Base-by-base conservation (phyloP, 2,888 invertebrate species). In the Lamellibrachia columna region DNA sequence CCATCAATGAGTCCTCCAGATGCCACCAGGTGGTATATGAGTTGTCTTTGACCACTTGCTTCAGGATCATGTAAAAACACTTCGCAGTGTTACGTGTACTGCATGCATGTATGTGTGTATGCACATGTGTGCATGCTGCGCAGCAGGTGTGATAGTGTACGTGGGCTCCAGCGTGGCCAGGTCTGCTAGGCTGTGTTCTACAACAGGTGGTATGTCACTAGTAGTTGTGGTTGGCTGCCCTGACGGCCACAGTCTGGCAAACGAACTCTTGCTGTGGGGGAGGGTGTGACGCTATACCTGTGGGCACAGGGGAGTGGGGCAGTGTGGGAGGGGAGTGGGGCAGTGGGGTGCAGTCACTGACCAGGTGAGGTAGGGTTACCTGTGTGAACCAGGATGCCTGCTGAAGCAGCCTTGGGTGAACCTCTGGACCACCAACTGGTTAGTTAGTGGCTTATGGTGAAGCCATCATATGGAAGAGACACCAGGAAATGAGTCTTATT, bases 351-450 rank as follows among this genome's bases (percentile, higher is more conserved):
- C 91, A 91, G 91, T n/a, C 91, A 28, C 91, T 91, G 91, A 91
- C 91, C 91, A 91, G 91, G 91, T 91, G 91, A 91, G 91, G 91
- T 91, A 91, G 40, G 91, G 91, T 91, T 91, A 91, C 91, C 91
- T 91, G 91, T 91, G 91, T 7, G 40, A 91, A 91, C 15, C 91
- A 91, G 91, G 91, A 91, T 91, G 91, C 91, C 28, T n/a, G 22
- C 91, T 91, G 91, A 22, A 91, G 91, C 91, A 91, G n/a, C 91
- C 91, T 91, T 28, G 22, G 91, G 91, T 22, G 40, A 6, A n/a
- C 52, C 91, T 15, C 90, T 22, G 11, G 11, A 90, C 90, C 90
- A 22, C 90, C 22, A 28, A 91, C 15, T 28, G 22, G 91, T 91
- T 91, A 91, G 91, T 91, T n/a, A 91, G 91, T 28, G 1, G 22